Base-by-base conservation (phyloP, 30 jellyfish, hydroid and myxozoan genomes). In the Mastigias papua region DNA sequence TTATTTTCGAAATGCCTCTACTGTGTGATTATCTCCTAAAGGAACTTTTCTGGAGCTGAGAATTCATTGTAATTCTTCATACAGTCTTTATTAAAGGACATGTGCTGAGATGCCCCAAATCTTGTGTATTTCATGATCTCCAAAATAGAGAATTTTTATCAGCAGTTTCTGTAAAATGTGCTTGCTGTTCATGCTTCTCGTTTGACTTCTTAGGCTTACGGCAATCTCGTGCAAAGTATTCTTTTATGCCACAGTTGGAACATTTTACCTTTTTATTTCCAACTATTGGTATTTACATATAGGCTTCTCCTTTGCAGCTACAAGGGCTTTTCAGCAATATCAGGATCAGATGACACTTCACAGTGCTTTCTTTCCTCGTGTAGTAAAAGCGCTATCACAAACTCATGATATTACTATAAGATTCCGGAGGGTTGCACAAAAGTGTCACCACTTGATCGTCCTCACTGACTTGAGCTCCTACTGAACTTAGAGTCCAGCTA, bases 11-110 rank as follows among this genome's bases (percentile, higher is more conserved):
- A 42, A 15, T 42, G 54, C 54, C 54, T 42, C 54, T 42, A 42
- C 69, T 46, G 80, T 17, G 80, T 89, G 26, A 32, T 61, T 71
- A 33, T 84, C 87, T 11, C 93, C 80, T 2, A 71, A 32, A 49
- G 61, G 74, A 22, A 46, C 87, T 26, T 69, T 68, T 22, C 50
- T 19, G 88, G 48, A 1, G 93, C 93, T 49, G 69, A 89, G 2
- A 89, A 69, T 13, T 70, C 79, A 19, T 33, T 64, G 32, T 60
- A 65, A 6, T 79, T 79, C 80, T 16, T 57, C 66, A n/a, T n/a
- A n/a, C n/a, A n/a, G n/a, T n/a, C n/a, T n/a, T n/a, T n/a, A n/a
- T n/a, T n/a, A n/a, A n/a, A n/a, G n/a, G n/a, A n/a, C n/a, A n/a
- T n/a, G n/a, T n/a, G n/a, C n/a, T n/a, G n/a, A n/a, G n/a, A n/a